phyloP scores from a whole-genome alignment of 2,113 vertebrate species.

The Psittacula cyanocephala region DNA sequence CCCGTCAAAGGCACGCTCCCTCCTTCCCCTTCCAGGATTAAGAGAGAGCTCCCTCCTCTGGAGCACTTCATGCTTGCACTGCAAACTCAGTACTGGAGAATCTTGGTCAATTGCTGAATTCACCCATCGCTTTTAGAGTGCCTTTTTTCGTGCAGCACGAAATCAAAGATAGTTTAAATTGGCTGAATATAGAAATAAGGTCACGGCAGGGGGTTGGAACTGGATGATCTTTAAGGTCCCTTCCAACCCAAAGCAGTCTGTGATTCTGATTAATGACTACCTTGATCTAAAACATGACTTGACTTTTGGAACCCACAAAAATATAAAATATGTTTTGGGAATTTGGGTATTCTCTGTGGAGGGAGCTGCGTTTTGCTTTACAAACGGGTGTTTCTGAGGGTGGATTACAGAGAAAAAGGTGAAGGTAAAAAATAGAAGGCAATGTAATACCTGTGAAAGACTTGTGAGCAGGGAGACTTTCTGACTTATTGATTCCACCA shows the following conservation, averaged over 20 bases:
- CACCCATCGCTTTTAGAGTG: background rate
- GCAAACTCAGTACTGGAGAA: background rate
- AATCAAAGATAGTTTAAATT: background rate
- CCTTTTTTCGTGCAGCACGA: background rate
- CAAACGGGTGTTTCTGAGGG: background rate
- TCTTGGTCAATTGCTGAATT: background rate
- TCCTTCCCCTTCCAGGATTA: background rate
- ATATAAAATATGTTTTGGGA: background rate
- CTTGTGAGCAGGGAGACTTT: background rate
- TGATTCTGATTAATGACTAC: background rate
- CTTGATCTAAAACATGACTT: background rate
- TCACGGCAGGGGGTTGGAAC: rapidly evolving
- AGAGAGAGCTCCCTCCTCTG: slow-evolving; percentile 57
- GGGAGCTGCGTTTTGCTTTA: background rate
- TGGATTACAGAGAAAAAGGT: background rate
- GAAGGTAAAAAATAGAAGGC: background rate
- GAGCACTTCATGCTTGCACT: background rate
- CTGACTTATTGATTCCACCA: background rate
- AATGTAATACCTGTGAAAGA: background rate
- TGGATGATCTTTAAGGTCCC: background rate
- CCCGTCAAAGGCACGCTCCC: background rate
- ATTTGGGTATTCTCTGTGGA: background rate
- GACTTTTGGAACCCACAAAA: background rate
- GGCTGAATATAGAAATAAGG: background rate
- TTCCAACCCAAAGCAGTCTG: background rate